Percentiles rank a stretch among this genome's conserved stretches.
phyloP scores from a whole-genome alignment of 2,797 vertebrate species.

The Nasua narica region DNA sequence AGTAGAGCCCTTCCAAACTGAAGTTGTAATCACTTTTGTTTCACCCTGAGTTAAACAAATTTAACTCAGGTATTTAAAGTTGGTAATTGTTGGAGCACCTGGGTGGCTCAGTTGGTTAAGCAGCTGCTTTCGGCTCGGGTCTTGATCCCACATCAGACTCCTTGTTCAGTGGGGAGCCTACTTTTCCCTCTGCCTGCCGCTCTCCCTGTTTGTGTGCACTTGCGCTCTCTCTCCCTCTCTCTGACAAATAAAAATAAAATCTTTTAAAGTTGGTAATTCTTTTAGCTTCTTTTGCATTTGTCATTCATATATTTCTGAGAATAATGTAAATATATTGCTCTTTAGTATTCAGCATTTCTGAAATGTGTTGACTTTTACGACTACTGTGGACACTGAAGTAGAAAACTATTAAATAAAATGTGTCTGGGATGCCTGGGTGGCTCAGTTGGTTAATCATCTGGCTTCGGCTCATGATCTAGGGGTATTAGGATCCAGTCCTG shows the following conservation, averaged over 20 bases:
- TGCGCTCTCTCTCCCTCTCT: too few species aligned
- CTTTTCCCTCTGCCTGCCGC: too few species aligned
- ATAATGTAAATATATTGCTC: not conserved
- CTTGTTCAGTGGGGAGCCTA: too few species aligned
- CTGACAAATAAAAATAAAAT: too few species aligned
- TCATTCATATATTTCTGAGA: not conserved
- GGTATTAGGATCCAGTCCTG: not conserved
- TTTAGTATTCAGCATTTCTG: not conserved
- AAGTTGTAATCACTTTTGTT: not conserved
- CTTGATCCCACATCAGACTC: too few species aligned
- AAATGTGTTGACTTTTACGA: not conserved
- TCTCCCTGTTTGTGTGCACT: too few species aligned
- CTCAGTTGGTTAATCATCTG: not conserved
- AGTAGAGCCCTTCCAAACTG: not conserved
- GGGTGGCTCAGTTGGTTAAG: too few species aligned
- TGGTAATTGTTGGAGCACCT: not conserved
- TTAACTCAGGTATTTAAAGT: not conserved
- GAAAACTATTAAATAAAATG: conserved; percentile 7
- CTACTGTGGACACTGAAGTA: not conserved
- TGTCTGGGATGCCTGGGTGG: not conserved
- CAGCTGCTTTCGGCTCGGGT: too few species aligned
- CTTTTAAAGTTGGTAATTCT: not conserved
- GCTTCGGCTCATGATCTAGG: not conserved
- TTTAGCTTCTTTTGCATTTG: not conserved
- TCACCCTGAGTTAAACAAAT: not conserved